phyloP scores from a whole-genome alignment of 1,140 invertebrate species.

The Calliopsis andreniformis region DNA sequence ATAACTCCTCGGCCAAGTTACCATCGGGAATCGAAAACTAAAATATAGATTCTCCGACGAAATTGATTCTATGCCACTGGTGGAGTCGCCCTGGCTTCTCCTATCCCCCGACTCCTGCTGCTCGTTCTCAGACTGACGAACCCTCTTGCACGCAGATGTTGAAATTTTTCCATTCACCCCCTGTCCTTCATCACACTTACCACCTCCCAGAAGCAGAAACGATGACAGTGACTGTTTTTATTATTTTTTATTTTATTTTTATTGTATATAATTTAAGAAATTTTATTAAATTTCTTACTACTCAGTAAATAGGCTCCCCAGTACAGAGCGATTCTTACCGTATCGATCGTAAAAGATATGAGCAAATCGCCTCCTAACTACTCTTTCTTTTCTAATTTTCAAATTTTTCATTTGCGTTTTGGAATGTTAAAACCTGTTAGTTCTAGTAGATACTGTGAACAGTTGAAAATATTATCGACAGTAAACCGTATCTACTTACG shows the following conservation, averaged over 20 bases:
- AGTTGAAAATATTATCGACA: no score
- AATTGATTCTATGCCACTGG: constrained; percentile 33
- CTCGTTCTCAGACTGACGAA: constrained; percentile 24
- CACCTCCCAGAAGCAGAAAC: background rate
- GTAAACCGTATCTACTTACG: no score
- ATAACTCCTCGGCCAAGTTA: background rate
- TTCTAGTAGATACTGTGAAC: no score
- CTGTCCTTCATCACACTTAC: background rate
- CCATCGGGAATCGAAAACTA: constrained; percentile 1
- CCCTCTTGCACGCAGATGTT: constrained; percentile 16
- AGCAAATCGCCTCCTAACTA: no score
- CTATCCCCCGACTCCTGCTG: background rate
- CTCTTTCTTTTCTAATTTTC: no score
- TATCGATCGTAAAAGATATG: background rate
- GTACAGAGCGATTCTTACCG: constrained; percentile 8
- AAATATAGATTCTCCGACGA: constrained; percentile 23
- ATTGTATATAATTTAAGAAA: no score
- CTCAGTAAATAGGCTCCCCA: constrained; percentile 8
- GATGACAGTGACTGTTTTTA: constrained; percentile 3
- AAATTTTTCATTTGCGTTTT: no score
- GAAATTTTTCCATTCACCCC: constrained; percentile 15
- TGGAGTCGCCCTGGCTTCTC: background rate
- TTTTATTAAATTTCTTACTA: constrained; percentile 35
- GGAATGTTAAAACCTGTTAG: no score
- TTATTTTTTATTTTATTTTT: no score